phyloP scores from a whole-genome alignment of 1,140 invertebrate species.

The Drosophila takahashii region DNA sequence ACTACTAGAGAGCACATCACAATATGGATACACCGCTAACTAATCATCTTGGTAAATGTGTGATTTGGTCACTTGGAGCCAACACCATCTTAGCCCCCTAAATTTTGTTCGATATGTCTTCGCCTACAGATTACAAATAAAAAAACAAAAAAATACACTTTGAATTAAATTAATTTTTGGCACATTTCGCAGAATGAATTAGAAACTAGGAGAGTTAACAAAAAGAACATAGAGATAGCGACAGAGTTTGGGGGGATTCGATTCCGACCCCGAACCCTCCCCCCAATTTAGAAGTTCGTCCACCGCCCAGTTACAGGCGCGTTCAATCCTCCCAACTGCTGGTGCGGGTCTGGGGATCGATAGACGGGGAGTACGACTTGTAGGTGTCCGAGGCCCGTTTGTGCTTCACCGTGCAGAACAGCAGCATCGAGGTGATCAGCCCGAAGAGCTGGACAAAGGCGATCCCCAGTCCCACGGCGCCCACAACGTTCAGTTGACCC shows the following conservation, averaged over 20 bases:
- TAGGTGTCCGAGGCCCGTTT: constrained; percentile 89
- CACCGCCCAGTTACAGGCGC: constrained; percentile 38
- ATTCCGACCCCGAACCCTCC: neutral
- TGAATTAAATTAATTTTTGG: constrained; percentile 78
- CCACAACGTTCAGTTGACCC: constrained; percentile 89
- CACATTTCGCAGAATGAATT: constrained; percentile 69
- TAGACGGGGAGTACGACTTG: constrained; percentile 88
- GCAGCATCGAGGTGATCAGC: constrained; percentile 90
- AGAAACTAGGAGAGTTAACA: constrained; percentile 33
- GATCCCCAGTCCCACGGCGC: constrained; percentile 89
- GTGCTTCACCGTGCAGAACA: constrained; percentile 91
- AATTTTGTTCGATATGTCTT: constrained; percentile 48
- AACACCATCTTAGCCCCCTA: neutral
- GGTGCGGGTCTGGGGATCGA: constrained; percentile 85
- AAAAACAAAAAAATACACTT: constrained; percentile 41
- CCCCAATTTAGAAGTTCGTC: neutral
- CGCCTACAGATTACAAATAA: constrained; percentile 43
- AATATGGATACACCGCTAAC: constrained; percentile 75
- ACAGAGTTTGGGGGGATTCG: neutral
- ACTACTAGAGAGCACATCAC: constrained; percentile 75
- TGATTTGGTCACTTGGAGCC: neutral
- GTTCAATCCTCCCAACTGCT: constrained; percentile 85
- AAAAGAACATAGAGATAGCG: constrained; percentile 24
- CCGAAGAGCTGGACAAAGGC: constrained; percentile 91
- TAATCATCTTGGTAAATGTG: constrained; percentile 24